phyloP scores from a whole-genome alignment of 2,888 invertebrate species.

The Hypsopygia costalis region DNA sequence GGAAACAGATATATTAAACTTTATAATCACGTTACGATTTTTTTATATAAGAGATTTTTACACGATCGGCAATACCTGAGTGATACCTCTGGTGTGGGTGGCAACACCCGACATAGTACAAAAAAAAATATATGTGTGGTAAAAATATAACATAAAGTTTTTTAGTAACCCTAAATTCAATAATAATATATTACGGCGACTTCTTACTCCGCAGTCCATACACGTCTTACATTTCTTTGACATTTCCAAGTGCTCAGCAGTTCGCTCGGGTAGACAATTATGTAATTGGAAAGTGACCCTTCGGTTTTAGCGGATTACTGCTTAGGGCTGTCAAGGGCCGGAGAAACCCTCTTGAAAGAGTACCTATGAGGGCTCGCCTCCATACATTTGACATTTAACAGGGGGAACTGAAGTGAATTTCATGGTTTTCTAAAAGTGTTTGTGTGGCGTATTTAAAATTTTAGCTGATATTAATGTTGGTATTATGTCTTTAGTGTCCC shows the following conservation, averaged over 20 bases:
- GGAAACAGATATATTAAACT: too few species aligned
- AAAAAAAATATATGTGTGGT: too few species aligned
- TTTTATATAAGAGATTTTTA: too few species aligned
- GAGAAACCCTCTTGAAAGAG: conserved; percentile 36
- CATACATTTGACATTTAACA: conserved; percentile 43
- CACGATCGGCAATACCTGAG: too few species aligned
- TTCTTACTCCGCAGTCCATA: neutral
- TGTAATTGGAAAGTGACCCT: conserved; percentile 57
- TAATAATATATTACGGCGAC: too few species aligned
- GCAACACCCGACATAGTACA: too few species aligned
- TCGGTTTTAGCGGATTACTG: conserved; percentile 64
- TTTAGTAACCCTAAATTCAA: too few species aligned
- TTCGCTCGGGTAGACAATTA: conserved; percentile 53
- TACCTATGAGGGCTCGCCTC: conserved; percentile 29
- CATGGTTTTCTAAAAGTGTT: conserved; percentile 44
- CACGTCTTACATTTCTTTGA: conserved; percentile 23
- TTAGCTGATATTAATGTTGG: conserved; percentile 34
- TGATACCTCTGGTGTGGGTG: too few species aligned
- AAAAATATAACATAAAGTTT: too few species aligned
- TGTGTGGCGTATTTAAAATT: conserved; percentile 42
- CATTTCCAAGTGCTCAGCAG: conserved; percentile 35
- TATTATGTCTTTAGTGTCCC: conserved; percentile 6
- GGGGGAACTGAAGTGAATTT: conserved; percentile 58
- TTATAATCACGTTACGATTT: too few species aligned
- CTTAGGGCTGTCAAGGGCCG: conserved; percentile 60